A percentile compares a stretch with the other conserved stretches of the same genome.
Evolutionary conservation across 2,888 invertebrate species (phyloP).

Genomic region (Craniophora ligustri): DNA sequence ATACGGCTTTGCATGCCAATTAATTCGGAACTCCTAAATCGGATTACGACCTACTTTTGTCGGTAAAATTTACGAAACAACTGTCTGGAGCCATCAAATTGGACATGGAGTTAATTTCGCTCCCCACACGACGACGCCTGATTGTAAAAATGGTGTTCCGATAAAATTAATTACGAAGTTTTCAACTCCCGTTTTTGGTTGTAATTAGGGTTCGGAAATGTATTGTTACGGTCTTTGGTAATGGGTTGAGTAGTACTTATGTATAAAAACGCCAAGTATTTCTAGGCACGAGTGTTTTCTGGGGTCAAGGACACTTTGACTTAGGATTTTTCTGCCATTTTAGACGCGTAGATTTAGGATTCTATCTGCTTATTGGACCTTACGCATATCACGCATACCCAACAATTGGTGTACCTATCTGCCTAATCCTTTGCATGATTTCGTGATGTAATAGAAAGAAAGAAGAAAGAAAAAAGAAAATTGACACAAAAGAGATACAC

Average conservation of each 20-base stretch:
- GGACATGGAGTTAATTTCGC: constrained; percentile 50
- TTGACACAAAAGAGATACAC: too few relatives aligned
- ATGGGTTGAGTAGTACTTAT: constrained; percentile 23
- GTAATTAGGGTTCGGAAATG: constrained; percentile 13
- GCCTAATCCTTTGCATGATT: too few relatives aligned
- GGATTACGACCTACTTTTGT: constrained; percentile 59
- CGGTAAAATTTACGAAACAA: constrained; percentile 48
- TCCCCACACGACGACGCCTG: constrained; percentile 31
- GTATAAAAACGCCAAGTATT: too few relatives aligned
- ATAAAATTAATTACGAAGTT: constrained; percentile 45
- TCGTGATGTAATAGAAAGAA: too few relatives aligned
- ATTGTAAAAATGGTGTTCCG: constrained; percentile 52
- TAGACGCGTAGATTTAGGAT: too few relatives aligned
- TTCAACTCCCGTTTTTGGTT: constrained; percentile 17
- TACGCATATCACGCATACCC: too few relatives aligned
- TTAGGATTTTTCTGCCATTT: too few relatives aligned
- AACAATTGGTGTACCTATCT: too few relatives aligned
- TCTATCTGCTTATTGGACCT: too few relatives aligned
- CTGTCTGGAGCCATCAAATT: constrained; percentile 47
- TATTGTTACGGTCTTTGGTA: constrained; percentile 21
- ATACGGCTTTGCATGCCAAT: constrained; percentile 68
- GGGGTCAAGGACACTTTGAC: too few relatives aligned
- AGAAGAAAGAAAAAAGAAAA: too few relatives aligned
- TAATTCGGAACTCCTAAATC: constrained; percentile 60
- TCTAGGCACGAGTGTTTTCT: too few relatives aligned